Base-by-base conservation (phyloP, 1,140 invertebrate species). In the Drosophila malerkotliana region DNA sequence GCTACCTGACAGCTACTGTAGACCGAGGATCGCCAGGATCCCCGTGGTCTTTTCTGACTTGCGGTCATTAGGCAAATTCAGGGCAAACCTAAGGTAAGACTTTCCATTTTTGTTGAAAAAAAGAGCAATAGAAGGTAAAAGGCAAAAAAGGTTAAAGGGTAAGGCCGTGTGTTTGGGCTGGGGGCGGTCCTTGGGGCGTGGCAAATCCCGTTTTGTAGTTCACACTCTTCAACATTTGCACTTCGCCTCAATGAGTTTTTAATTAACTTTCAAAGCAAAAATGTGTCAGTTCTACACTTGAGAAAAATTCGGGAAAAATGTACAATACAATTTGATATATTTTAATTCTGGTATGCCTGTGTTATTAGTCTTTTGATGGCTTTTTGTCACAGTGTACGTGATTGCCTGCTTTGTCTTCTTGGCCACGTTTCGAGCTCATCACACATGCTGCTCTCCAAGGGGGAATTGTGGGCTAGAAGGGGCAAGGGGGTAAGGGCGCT, bases 191-290 rank as follows among this genome's bases (percentile, higher is more conserved):
- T 5, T 8, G 55, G 26, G 71, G 71, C 68, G 44, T 60, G 34
- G 49, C 58, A 62, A 61, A 72, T 72, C 68, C 68, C 28, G 8
- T 48, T 54, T 28, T 24, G 8, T 8, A 57, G 26, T 69, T 56
- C 51, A 73, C 71, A 73, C 71, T 51, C 54, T 21, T 24, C 30
- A 57, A 18, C 48, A 30, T 45, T 30, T 37, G 68, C 54, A 54
- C 15, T 39, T 32, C 26, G 24, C 9, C 32, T 72, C 59, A 74
- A 74, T 74, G 69, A 14, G 72, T 74, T 74, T 74, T 74, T 74
- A 74, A 74, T 74, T 74, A 74, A 74, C 71, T 74, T 74, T 74
- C 53, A 74, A 55, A 75, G 71, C 71, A 69, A 57, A 57, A 69
- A 69, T 30, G 18, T 56, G 32, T 10, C 55, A 52, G 12, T 28